Base-by-base conservation (phyloP, 2,113 vertebrate genomes). In the Chionomys nivalis region DNA sequence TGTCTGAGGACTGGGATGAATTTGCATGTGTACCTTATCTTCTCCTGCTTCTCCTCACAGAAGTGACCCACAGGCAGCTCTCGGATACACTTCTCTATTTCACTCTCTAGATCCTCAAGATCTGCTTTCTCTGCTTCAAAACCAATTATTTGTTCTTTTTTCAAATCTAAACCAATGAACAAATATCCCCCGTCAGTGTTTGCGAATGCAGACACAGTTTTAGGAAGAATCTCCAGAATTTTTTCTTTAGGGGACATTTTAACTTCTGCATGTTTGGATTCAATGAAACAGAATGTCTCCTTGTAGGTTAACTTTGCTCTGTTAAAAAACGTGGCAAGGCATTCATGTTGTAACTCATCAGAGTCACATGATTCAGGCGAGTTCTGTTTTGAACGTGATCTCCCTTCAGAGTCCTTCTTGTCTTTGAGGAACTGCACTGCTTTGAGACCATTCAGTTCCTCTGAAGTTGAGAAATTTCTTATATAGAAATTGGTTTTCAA, bases 321-420 rank as follows among this genome's bases (percentile, higher is more conserved):
- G 82, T 85, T 66, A 85, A 85, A 85, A 33, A 85, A 44, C 3
- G 17, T n/a, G 14, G 0, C 14, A 44, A 28, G 12, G 2, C 52
- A 6, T 19, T 65, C 65, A n/a, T n/a, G n/a, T n/a, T n/a, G 58
- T 39, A 42, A 26, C 42, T 83, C 31, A 44, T 44, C 61, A 44
- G 7, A 21, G 39, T 26, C 7, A 1, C 0, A 39, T 24, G 5
- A 0, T 8, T 2, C 79, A 63, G 13, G 11, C 58, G 2, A 65
- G 5, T 16, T 65, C 19, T 7, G 6, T 44, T 39, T 85, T 63
- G 26, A 42, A 17, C 17, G 0, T 28, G 61, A 33, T 19, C 1
- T 66, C 26, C 8, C 8, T 85, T 9, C 3, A 44, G 7, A 1
- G 19, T 66, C 0, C 17, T 63, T 44, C 26, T 1, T 33, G n/a